Base-by-base conservation (phyloP, 2,797 vertebrate genomes). In the Acestrorhynchus altus region DNA sequence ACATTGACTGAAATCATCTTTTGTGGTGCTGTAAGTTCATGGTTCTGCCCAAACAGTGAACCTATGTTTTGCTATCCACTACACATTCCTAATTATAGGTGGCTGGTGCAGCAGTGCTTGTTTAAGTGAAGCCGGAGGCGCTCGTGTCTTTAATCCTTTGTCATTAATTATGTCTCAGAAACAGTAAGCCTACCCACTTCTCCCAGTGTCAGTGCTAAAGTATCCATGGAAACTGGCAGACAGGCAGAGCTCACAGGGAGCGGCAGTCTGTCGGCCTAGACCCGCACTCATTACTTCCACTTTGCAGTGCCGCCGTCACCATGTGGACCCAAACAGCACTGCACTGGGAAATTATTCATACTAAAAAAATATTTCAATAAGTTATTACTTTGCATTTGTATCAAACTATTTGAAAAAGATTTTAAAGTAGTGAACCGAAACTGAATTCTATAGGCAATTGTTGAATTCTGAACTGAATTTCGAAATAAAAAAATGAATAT, bases 131-230 rank as follows among this genome's bases (percentile, higher is more conserved):
- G 73, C 70, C 74, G 63, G 61, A 46, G 68, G 35, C 9, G 49
- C 75, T 76, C 57, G 65, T 90, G 86, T 88, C 82, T 89, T 87
- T 90, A 91, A 93, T 90, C 90, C 88, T 92, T 91, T 91, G 89
- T 91, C 92, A 91, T 92, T 93, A 93, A 94, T 93, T 92, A 92
- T 90, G 91, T 93, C 89, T 92, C 91, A 90, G 91, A 93, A 89
- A 89, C 91, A 72, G 73, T 51, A 73, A 81, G 90, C 90, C 90
- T 92, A 90, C 90, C 92, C 88, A 89, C 88, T 91, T 92, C 90
- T 90, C 87, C 87, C 91, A 84, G 56, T 90, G 89, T 93, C 90
- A 88, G 90, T 78, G 81, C 66, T 77, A 71, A 66, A 75, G 92
- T 94, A 90, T 92, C 93, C 93, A 94, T 94, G 89, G 93, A 89